Conservation (phyloP, 1,140 invertebrate genomes). For the Delia radicum region DNA sequence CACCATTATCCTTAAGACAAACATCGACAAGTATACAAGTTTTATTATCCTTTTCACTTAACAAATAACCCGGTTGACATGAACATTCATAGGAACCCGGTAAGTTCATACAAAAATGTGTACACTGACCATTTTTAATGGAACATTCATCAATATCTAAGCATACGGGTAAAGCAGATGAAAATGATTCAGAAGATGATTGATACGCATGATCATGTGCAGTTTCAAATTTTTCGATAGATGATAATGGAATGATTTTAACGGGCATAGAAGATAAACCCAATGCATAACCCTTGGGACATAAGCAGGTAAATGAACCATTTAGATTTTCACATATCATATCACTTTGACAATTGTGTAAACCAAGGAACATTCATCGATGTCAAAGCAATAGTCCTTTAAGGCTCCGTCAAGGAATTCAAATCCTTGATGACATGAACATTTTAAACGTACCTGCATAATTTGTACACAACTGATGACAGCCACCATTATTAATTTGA, state of each 20-base stretch:
- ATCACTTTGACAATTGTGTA: constrained; percentile 65
- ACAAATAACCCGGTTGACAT: constrained; percentile 63
- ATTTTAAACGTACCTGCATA: constrained; percentile 76
- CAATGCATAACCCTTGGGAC: constrained; percentile 72
- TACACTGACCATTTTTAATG: constrained; percentile 45
- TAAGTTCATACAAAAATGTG: constrained; percentile 76
- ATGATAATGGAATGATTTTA: constrained; percentile 22
- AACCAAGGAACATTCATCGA: constrained; percentile 70
- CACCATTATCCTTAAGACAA: constrained; percentile 59
- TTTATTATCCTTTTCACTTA: constrained; percentile 53
- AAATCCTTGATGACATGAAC: constrained; percentile 64
- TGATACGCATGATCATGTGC: no score
- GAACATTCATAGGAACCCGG: constrained; percentile 76
- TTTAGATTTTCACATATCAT: constrained; percentile 84
- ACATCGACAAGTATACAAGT: constrained; percentile 60
- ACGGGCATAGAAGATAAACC: constrained; percentile 49
- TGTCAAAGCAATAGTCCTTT: constrained; percentile 56
- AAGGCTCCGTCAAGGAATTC: constrained; percentile 37
- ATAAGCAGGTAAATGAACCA: constrained; percentile 82
- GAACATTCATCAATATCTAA: constrained; percentile 53
- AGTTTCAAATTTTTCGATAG: not conserved
- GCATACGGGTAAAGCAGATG: constrained; percentile 30
- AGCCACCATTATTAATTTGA: constrained; percentile 67
- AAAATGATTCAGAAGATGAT: not conserved
- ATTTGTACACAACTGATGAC: constrained; percentile 68